Base-by-base conservation (phyloP, 2,113 vertebrate genomes). In the Rhynchomys soricoides region DNA sequence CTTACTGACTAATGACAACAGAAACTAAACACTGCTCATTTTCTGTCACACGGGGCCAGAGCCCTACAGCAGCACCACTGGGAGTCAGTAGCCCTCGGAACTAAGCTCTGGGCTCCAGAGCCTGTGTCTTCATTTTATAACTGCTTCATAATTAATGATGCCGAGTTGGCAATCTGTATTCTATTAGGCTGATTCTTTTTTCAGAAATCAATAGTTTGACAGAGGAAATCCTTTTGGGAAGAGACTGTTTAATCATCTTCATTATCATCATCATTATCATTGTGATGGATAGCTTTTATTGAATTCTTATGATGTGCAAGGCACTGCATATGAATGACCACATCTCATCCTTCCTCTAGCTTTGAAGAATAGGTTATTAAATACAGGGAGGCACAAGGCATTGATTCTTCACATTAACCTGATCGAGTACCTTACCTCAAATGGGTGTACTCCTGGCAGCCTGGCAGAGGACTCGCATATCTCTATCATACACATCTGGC, bases 181-280 rank as follows among this genome's bases (percentile, higher is more conserved):
- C 92, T 95, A 90, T 86, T 92, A 95, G 66, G 52, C 88, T 15
- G 1, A 95, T 71, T 90, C 81, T 87, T 88, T 88, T 73, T 81
- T 75, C 75, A 95, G 87, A 91, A 97, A 97, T 96, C 97, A 92
- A 88, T 88, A 88, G 57, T 81, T 78, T 90, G 92, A 88, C 92
- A 95, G 74, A 92, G 75, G 77, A 96, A 95, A 95, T 93, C 75
- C 75, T 97, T 96, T 50, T 29, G 88, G 90, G 88, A 95, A 96
- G 92, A 96, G 45, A 75, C 90, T 94, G 45, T 93, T 93, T 96
- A 96, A 95, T 96, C 93, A 94, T 88, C 92, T 93, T 96, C 92
- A 96, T 96, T 93, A 96, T 68, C 94, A 95, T 93, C 89, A 88
- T 92, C 93, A 91, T 97, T 89, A 97, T 90, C 16, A 50, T 83